These are phyloP conservation scores for Rhinatrema bivittatum DNA, from an alignment of 2,797 vertebrate genomes.

Conservation along the genomic window DNA sequence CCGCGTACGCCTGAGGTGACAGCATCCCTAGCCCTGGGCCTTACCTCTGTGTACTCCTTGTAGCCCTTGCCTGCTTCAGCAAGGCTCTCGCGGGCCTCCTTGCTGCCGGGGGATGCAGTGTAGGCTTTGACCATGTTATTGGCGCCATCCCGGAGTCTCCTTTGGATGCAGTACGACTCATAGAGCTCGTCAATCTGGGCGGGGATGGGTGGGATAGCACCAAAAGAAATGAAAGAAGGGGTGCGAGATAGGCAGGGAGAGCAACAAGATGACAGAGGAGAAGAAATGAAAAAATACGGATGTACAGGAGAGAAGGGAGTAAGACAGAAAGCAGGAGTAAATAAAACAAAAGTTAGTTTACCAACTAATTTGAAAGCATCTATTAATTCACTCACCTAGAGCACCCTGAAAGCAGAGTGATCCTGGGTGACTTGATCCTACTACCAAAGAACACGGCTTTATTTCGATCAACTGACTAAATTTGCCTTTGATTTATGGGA, in stretches of 20 bases:
- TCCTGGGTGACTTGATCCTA: too few relatives aligned
- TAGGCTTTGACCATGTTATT: slow-evolving; percentile 92
- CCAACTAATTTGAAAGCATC: too few relatives aligned
- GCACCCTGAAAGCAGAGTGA: too few relatives aligned
- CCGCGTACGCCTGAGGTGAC: too few relatives aligned
- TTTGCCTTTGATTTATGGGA: too few relatives aligned
- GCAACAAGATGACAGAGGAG: background rate
- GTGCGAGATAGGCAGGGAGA: background rate
- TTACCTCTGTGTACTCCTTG: slow-evolving; percentile 91
- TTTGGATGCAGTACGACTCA: slow-evolving; percentile 87
- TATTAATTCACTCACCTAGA: too few relatives aligned
- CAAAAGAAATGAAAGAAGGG: rapidly evolving
- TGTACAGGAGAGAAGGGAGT: too few relatives aligned
- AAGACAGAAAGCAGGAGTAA: too few relatives aligned
- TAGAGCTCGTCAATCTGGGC: slow-evolving; percentile 90
- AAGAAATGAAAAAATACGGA: rapidly evolving
- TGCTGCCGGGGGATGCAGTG: slow-evolving; percentile 69
- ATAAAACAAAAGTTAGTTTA: too few relatives aligned
- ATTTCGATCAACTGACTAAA: too few relatives aligned
- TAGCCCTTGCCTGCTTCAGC: slow-evolving; percentile 86
- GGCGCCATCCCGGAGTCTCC: slow-evolving; percentile 83
- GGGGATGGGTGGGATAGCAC: background rate
- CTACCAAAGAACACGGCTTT: too few relatives aligned
- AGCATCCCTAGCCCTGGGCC: too few relatives aligned
- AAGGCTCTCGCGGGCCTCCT: slow-evolving; percentile 85